phyloP scores from a whole-genome alignment of 2,888 invertebrate genomes.

The Celastrina argiolus region DNA sequence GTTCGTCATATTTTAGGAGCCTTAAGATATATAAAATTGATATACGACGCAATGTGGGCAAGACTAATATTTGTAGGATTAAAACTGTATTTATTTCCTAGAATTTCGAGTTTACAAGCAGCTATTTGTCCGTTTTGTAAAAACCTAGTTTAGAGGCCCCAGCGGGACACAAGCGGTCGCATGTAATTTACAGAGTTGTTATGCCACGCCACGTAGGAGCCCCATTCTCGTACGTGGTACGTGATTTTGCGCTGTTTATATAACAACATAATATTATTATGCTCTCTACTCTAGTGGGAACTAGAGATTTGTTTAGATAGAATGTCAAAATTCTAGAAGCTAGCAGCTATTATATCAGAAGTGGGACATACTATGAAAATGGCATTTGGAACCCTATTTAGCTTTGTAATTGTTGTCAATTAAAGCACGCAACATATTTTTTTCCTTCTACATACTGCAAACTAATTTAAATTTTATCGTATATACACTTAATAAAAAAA shows the following conservation, averaged over 20 bases:
- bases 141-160: neutral
- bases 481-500: no score
- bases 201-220: neutral
- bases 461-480: no score
- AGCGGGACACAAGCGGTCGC: neutral
- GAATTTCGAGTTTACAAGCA: neutral
- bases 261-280: neutral
- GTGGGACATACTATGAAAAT: no score
- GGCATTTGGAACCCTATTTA: no score
- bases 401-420: no score
- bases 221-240: neutral
- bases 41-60: neutral
- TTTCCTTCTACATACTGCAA: no score
- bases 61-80: neutral
- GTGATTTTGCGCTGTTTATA: neutral
- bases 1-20: neutral
- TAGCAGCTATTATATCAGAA: no score
- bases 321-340: neutral
- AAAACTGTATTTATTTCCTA: neutral
- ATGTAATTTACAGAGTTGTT: conserved; percentile 6
- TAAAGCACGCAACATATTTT: no score
- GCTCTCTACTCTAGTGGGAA: neutral
- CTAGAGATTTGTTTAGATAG: neutral
- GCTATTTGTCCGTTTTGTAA: neutral
- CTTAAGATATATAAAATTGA: neutral